A percentile compares a stretch with the other conserved stretches of the same genome.
These are phyloP conservation scores for Elanus axillaris DNA, from an alignment of 2,113 vertebrate species.

Conservation along the genomic window DNA sequence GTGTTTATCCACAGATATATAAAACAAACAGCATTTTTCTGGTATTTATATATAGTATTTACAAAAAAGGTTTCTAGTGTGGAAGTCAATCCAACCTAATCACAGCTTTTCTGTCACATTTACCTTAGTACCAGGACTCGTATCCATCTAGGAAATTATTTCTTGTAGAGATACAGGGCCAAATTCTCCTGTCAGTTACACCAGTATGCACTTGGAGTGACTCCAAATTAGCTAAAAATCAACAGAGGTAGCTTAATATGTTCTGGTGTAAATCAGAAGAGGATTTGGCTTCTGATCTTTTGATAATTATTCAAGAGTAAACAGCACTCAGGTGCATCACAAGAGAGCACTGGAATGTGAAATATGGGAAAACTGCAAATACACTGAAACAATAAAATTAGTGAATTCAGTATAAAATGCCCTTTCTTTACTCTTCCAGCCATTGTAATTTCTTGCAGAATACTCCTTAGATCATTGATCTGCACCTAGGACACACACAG, in stretches of 20 bases:
- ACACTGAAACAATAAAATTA: background rate
- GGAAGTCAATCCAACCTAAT: constrained; percentile 62
- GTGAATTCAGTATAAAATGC: background rate
- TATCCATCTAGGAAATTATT: constrained; percentile 64
- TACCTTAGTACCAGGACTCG: constrained; percentile 51
- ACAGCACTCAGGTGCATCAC: constrained; percentile 28
- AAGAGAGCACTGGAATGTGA: constrained; percentile 45
- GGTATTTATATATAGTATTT: constrained; percentile 63
- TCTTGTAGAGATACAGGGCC: constrained; percentile 41
- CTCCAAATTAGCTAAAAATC: constrained; percentile 54
- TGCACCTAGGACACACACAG: background rate
- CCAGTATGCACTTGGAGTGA: constrained; percentile 21
- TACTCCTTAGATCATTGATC: background rate
- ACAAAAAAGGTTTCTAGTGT: constrained; percentile 60
- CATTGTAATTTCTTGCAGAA: background rate
- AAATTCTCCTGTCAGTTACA: constrained; percentile 42
- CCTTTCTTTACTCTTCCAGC: background rate
- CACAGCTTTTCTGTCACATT: constrained; percentile 64
- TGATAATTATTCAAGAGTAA: constrained; percentile 62
- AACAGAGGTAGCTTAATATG: constrained; percentile 38
- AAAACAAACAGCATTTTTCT: constrained; percentile 65
- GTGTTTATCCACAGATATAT: constrained; percentile 66
- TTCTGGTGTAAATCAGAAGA: constrained; percentile 53
- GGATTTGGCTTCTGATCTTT: constrained; percentile 56
- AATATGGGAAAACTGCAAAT: background rate